Conservation (phyloP, 92 coral and sea anemone genomes). For the Porites lobata region DNA sequence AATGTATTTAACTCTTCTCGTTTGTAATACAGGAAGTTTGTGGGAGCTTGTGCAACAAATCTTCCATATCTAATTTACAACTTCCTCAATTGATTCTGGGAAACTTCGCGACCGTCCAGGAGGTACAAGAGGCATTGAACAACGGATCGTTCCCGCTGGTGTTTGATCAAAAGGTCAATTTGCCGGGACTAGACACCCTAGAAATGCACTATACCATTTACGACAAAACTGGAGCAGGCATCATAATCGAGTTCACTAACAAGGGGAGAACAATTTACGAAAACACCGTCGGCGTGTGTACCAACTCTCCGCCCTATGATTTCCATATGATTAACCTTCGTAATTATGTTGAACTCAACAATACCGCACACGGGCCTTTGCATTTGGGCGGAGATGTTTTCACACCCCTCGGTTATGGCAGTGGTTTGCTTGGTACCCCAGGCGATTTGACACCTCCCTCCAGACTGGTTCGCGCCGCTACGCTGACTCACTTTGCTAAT, state of each 20-base stretch:
- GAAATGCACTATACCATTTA: constrained; percentile 9
- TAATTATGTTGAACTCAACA: constrained; percentile 23
- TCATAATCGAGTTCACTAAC: not conserved
- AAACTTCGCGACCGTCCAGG: constrained; percentile 30
- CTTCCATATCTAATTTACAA: constrained; percentile 1
- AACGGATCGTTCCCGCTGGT: constrained; percentile 36
- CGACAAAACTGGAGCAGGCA: constrained; percentile 28
- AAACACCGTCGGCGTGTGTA: constrained; percentile 1
- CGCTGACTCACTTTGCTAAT: not conserved
- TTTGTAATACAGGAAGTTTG: constrained; percentile 1
- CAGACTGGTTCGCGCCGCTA: constrained; percentile 24
- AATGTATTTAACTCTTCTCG: not conserved
- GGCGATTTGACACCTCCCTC: constrained; percentile 48
- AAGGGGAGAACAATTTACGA: constrained; percentile 5
- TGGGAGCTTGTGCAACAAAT: not conserved
- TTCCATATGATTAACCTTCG: constrained; percentile 32
- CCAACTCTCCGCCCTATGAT: constrained; percentile 35
- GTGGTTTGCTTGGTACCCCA: constrained; percentile 40
- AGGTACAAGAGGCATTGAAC: not conserved
- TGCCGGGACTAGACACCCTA: not conserved
- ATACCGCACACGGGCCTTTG: constrained; percentile 1
- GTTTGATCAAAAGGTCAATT: not conserved
- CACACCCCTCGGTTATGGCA: not conserved
- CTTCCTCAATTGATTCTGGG: constrained; percentile 36
- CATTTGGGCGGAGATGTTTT: not conserved